phyloP scores from a whole-genome alignment of 2,113 vertebrate genomes.

The Pelodiscus sinensis region DNA sequence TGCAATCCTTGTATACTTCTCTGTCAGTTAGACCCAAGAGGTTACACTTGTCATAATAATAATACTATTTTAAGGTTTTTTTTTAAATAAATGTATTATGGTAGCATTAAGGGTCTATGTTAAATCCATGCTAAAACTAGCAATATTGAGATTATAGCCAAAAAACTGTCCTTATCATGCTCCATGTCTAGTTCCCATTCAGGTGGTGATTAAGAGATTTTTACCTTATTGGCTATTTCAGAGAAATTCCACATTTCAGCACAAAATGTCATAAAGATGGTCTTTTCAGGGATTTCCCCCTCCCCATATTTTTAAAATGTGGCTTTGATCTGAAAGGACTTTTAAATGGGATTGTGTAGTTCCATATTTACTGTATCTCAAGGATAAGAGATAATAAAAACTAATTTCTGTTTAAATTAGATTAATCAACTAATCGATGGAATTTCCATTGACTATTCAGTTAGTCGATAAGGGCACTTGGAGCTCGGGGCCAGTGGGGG shows the following conservation, averaged over 20 bases:
- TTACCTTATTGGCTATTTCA: neutral
- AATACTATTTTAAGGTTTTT: conserved; percentile 55
- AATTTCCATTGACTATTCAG: too few relatives aligned
- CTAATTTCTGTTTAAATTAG: neutral
- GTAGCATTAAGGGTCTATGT: conserved; percentile 57
- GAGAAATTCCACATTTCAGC: neutral
- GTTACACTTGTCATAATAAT: neutral
- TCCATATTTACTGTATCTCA: neutral
- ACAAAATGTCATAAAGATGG: neutral
- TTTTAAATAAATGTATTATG: conserved; percentile 66
- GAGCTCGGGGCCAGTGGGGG: too few relatives aligned
- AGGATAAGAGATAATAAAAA: conserved; percentile 20
- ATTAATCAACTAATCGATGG: too few relatives aligned
- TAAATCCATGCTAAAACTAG: conserved; percentile 26
- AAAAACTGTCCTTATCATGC: conserved; percentile 12
- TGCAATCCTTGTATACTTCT: neutral
- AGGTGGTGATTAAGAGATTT: conserved; percentile 37
- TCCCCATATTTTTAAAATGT: neutral
- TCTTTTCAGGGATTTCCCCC: neutral
- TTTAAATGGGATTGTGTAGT: fast-evolving
- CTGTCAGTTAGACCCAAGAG: neutral
- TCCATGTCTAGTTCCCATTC: conserved; percentile 2
- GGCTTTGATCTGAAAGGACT: conserved; percentile 4
- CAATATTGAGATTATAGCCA: conserved; percentile 51
- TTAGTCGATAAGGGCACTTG: too few relatives aligned